Conservation (phyloP, 1,140 invertebrate species). For the Drosophila tristis region DNA sequence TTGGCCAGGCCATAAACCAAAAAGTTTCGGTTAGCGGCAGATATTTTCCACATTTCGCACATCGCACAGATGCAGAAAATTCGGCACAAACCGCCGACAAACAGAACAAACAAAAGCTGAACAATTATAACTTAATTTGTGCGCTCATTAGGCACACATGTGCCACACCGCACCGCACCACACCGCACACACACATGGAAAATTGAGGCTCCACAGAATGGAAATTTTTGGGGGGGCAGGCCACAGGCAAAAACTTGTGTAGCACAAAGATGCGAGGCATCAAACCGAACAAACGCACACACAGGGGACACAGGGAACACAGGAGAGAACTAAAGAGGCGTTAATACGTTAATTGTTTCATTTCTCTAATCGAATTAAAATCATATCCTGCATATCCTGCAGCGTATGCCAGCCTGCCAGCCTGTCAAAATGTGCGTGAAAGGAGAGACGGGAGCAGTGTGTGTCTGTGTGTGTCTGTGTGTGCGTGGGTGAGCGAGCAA, state of each 20-base stretch:
- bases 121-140: slow-evolving; percentile 82
- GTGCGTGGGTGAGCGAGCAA: slow-evolving; percentile 6
- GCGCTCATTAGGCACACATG: slow-evolving; percentile 78
- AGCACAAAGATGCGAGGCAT: slow-evolving; percentile 58
- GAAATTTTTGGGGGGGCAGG: slow-evolving; percentile 15
- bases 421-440: slow-evolving; percentile 15
- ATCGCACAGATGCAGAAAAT: slow-evolving; percentile 49
- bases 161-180: slow-evolving; percentile 16
- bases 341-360: slow-evolving; percentile 84
- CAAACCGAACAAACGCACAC: slow-evolving; percentile 60
- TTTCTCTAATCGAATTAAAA: slow-evolving; percentile 84
- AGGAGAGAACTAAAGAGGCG: slow-evolving; percentile 76
- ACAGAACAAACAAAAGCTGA: slow-evolving; percentile 66
- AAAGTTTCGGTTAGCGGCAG: slow-evolving; percentile 27
- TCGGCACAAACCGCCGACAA: slow-evolving; percentile 43
- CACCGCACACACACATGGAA: slow-evolving; percentile 8
- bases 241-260: slow-evolving; percentile 48
- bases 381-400: slow-evolving; percentile 79
- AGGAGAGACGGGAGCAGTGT: neutral
- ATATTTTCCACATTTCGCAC: slow-evolving; percentile 11
- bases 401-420: slow-evolving; percentile 44
- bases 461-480: neutral
- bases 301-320: slow-evolving; percentile 8
- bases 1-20: slow-evolving; percentile 32
- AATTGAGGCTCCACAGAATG: slow-evolving; percentile 33